phyloP scores from a whole-genome alignment of 23 tunicate species.

The Ciona savignyi region DNA sequence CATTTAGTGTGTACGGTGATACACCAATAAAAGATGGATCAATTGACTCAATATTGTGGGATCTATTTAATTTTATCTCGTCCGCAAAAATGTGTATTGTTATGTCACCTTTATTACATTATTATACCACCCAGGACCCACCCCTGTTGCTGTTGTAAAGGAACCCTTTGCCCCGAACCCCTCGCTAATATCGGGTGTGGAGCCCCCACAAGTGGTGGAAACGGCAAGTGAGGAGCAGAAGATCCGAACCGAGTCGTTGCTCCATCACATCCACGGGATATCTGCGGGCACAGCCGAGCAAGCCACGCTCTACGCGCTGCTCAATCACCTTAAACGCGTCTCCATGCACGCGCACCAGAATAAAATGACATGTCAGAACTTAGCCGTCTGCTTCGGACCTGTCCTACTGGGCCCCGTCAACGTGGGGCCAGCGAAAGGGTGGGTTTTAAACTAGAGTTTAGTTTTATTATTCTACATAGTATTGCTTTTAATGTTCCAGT shows the following conservation, averaged over 20 bases:
- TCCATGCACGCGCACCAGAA: constrained; percentile 53
- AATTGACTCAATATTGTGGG: too few species aligned
- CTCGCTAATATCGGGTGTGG: neutral
- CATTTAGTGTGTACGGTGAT: too few species aligned
- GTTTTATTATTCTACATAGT: too few species aligned
- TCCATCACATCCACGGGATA: constrained; percentile 24
- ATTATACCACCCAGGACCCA: constrained; percentile 47
- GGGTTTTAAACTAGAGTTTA: neutral
- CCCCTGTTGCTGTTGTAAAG: constrained; percentile 37
- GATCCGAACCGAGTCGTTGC: constrained; percentile 24
- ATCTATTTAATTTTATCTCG: too few species aligned
- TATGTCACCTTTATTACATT: too few species aligned
- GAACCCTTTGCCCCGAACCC: constrained; percentile 54
- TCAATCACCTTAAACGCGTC: constrained; percentile 77
- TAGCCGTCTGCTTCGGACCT: constrained; percentile 95
- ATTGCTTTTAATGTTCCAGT: neutral
- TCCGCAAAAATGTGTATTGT: too few species aligned
- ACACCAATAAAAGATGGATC: too few species aligned
- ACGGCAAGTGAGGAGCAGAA: constrained; percentile 9
- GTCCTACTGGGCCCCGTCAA: constrained; percentile 81
- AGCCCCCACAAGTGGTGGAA: neutral
- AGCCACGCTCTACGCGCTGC: constrained; percentile 68
- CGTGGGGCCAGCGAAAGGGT: constrained; percentile 18
- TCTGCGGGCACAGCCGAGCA: constrained; percentile 56
- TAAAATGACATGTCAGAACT: constrained; percentile 86